These are phyloP conservation scores for Trinectes maculatus DNA, from an alignment of 2,113 vertebrate genomes.

Conservation along the genomic window DNA sequence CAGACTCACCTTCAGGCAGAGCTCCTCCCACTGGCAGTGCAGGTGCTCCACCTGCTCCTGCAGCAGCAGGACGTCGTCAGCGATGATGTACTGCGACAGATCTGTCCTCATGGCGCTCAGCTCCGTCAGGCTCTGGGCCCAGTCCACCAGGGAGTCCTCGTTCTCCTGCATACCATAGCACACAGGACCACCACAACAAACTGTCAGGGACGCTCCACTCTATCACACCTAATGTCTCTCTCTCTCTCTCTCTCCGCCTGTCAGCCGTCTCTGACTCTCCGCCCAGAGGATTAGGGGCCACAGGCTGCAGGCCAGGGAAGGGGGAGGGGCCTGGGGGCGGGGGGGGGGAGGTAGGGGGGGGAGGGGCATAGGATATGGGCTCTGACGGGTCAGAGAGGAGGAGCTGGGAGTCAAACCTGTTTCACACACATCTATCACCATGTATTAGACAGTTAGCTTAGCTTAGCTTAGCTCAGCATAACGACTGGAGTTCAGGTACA, in stretches of 20 bases:
- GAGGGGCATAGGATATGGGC: constrained; percentile 47
- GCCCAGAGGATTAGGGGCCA: constrained; percentile 77
- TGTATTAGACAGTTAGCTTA: no score
- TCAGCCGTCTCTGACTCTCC: no score
- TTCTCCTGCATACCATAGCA: constrained; percentile 90
- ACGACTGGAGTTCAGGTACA: no score
- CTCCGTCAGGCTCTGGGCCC: constrained; percentile 85
- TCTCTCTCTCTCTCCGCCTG: constrained; percentile 38
- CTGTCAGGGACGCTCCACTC: constrained; percentile 26
- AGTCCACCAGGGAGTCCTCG: constrained; percentile 86
- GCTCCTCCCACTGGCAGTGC: constrained; percentile 85
- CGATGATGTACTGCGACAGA: constrained; percentile 84
- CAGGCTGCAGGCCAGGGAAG: constrained; percentile 40
- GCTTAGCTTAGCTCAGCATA: constrained; percentile 32
- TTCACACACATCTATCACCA: no score
- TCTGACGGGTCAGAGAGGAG: constrained; percentile 32
- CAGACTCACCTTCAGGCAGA: constrained; percentile 79
- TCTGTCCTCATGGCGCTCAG: constrained; percentile 85
- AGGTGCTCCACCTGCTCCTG: constrained; percentile 88
- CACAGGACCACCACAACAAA: constrained; percentile 28
- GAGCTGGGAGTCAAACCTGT: constrained; percentile 31
- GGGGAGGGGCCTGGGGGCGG: constrained; percentile 57
- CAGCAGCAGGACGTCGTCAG: constrained; percentile 85
- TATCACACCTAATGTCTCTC: neutral
- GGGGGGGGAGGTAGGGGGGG: constrained; percentile 50